A percentile compares a stretch with the other conserved stretches of the same genome.
phyloP scores from a whole-genome alignment of 2,888 invertebrate genomes.

The Epistrophella euchroma region DNA sequence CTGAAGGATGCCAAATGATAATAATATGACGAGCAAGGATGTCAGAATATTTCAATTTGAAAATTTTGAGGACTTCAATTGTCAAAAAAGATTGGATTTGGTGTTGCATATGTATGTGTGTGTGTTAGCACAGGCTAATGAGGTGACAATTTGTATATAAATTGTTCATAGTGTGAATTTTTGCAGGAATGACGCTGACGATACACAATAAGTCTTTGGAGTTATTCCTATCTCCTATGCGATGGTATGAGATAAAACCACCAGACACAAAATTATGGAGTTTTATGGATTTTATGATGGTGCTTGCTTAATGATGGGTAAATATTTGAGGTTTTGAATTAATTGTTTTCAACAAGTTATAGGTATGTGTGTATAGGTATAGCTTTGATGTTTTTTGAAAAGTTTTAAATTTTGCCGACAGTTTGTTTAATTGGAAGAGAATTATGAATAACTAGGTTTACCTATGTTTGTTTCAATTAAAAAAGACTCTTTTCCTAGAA shows the following conservation, averaged over 20 bases:
- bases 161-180: constrained; percentile 40
- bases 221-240: too few relatives aligned
- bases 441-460: background rate
- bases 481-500: too few relatives aligned
- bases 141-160: constrained; percentile 63
- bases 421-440: background rate
- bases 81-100: constrained; percentile 45
- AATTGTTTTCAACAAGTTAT: background rate
- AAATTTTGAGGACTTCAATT: constrained; percentile 50
- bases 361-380: too few relatives aligned
- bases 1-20: constrained; percentile 77
- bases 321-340: constrained; percentile 61
- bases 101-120: background rate
- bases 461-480: too few relatives aligned
- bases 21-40: constrained; percentile 46
- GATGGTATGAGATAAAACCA: background rate
- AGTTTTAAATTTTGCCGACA: background rate
- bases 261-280: constrained; percentile 21
- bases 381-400: background rate
- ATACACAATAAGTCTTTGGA: background rate
- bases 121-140: constrained; percentile 72
- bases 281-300: constrained; percentile 46
- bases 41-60: constrained; percentile 66
- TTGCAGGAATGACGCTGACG: background rate
- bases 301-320: constrained; percentile 70